Evolutionary conservation across 2,113 vertebrate species (phyloP).

Genomic region (Chionodraco myersi): DNA sequence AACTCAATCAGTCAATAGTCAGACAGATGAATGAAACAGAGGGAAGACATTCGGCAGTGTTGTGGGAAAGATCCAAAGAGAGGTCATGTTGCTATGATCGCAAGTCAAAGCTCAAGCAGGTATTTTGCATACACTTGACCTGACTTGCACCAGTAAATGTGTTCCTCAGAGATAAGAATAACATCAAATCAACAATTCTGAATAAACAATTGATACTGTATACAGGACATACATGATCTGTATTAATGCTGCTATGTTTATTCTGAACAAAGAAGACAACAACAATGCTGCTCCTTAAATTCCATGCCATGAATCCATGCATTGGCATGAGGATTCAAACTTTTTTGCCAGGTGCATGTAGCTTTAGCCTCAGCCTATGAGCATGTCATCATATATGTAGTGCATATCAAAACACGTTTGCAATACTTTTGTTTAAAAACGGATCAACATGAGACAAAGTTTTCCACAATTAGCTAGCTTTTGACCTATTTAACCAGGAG

Average conservation of each 20-base stretch:
- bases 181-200: not conserved
- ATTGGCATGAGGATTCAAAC: too few relatives aligned
- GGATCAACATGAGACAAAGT: too few relatives aligned
- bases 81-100: slow-evolving; percentile 1
- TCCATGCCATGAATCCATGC: too few relatives aligned
- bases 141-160: not conserved
- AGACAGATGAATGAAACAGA: slow-evolving; percentile 42
- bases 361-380: too few relatives aligned
- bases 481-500: too few relatives aligned
- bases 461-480: too few relatives aligned
- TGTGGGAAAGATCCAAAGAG: slow-evolving; percentile 10
- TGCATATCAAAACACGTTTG: too few relatives aligned
- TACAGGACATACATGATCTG: not conserved
- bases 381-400: too few relatives aligned
- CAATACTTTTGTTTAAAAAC: too few relatives aligned
- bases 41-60: slow-evolving; percentile 10
- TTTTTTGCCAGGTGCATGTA: too few relatives aligned
- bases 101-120: slow-evolving; percentile 17
- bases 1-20: slow-evolving; percentile 48
- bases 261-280: not conserved
- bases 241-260: not conserved
- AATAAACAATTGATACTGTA: slow-evolving; percentile 1
- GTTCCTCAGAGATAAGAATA: slow-evolving; percentile 1
- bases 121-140: slow-evolving; percentile 2
- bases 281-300: too few relatives aligned